A percentile compares a stretch with the other conserved stretches of the same genome.
phyloP scores from a whole-genome alignment of 2,888 invertebrate genomes.

The Xestia ashworthii region DNA sequence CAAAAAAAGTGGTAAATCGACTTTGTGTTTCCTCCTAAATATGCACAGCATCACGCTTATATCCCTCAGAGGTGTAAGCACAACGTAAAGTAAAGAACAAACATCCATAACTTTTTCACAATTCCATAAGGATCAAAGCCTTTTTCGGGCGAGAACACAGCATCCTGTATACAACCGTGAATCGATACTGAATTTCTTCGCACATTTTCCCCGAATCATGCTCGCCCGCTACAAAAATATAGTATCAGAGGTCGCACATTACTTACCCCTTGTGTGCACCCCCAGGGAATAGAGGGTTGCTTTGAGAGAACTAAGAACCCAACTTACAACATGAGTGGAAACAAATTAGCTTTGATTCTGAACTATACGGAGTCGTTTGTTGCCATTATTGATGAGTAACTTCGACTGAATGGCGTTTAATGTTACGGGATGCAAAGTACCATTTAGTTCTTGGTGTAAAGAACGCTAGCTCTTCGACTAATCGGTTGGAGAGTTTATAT shows the following conservation, averaged over 20 bases:
- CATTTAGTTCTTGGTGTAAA: not conserved
- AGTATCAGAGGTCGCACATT: slow-evolving; percentile 52
- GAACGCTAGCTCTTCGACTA: not conserved
- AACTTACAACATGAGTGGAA: slow-evolving; percentile 38
- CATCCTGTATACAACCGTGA: not conserved
- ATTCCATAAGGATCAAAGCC: not conserved
- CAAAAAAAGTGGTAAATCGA: not conserved
- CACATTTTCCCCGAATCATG: slow-evolving; percentile 40
- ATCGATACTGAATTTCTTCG: slow-evolving; percentile 43
- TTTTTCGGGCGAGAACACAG: slow-evolving; percentile 8
- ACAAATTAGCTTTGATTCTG: slow-evolving; percentile 44
- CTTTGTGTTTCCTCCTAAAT: not conserved
- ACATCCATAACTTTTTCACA: not conserved
- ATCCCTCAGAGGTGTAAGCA: not conserved
- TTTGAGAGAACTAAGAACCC: slow-evolving; percentile 37
- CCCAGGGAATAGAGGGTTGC: slow-evolving; percentile 25
- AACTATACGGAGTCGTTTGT: slow-evolving; percentile 22
- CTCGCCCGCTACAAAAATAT: slow-evolving; percentile 13
- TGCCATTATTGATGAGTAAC: slow-evolving; percentile 27
- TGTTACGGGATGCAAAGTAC: not conserved
- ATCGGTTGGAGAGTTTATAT: not conserved
- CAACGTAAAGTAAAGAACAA: not conserved
- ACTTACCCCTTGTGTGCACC: slow-evolving; percentile 45
- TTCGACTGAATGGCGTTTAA: not conserved
- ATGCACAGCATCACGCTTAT: slow-evolving; percentile 14